Base-by-base conservation (phyloP, 2,113 vertebrate genomes). In the Scytalopus superciliaris region DNA sequence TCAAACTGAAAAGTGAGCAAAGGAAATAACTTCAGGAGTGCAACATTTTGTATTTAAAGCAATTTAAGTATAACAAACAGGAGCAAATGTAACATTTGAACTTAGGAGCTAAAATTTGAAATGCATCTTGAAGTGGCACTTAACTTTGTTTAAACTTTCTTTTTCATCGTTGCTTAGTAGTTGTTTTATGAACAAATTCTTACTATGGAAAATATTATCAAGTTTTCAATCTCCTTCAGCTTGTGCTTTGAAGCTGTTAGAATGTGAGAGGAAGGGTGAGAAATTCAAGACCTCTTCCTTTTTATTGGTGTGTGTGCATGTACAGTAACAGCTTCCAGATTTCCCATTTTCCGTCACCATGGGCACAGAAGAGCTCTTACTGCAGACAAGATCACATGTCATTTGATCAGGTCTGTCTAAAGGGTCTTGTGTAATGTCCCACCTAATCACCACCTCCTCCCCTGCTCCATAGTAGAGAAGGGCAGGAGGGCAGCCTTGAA, bases 401-500 rank as follows among this genome's bases (percentile, higher is more conserved):
- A 18, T 52, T 27, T 52, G 14, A 27, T 25, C 7, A 2, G 24
- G 60, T 82, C 40, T 72, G 19, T 76, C 44, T 56, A 2, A 44
- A 68, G 49, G 24, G 18, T 19, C 44, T 57, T 18, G 17, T 49
- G 50, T 40, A 50, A 21, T 9, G 6, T 90, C 42, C 59, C 59
- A 23, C 42, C 57, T 45, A 5, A 21, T 25, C 52, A 33, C 4
- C 40, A 66, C 37, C 78, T 72, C 53, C 52, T 75, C 21, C 28
- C 49, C 45, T 52, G 44, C 28, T 52, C 78, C 0, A 0, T 10
- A 11, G 15, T 10, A n/a, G 16, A 27, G 59, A 33, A 28, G 6
- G 6, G 27, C 35, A 53, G 37, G 52, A 42, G 69, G 33, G 50
- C 73, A 79, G 66, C 64, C 35, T 18, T 45, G 35, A 88, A 63